Percentiles rank a stretch among this genome's conserved stretches.
Evolutionary conservation across 2,797 vertebrate genomes (phyloP).

Genomic region (Tapera naevia): DNA sequence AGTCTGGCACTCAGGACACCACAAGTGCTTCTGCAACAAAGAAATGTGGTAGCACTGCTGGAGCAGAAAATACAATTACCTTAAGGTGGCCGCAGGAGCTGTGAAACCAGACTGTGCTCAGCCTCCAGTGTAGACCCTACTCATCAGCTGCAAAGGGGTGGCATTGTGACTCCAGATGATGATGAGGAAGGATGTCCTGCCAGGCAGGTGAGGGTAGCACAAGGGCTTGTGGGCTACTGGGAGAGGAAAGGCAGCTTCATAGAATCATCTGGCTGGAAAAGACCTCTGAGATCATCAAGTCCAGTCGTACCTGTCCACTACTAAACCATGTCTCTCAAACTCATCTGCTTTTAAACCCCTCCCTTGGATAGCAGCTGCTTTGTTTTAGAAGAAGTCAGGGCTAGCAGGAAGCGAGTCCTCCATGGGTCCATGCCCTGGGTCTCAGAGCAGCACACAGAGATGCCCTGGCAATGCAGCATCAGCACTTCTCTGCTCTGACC

Average conservation of each 20-base stretch:
- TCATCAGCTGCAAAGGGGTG: background rate
- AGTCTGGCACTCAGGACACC: background rate
- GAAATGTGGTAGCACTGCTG: background rate
- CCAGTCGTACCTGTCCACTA: too few species aligned
- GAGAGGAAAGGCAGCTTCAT: background rate
- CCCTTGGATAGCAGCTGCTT: background rate
- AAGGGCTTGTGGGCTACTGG: background rate
- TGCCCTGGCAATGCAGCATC: background rate
- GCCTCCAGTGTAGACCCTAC: background rate
- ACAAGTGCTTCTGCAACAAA: background rate
- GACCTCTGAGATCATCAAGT: too few species aligned
- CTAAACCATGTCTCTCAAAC: too few species aligned
- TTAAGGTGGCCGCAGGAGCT: background rate
- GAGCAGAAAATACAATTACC: background rate
- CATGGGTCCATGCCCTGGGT: too few species aligned
- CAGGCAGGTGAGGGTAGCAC: background rate
- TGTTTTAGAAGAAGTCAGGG: background rate
- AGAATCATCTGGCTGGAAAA: too few species aligned
- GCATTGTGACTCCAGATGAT: rapidly evolving
- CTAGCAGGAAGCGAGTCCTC: background rate
- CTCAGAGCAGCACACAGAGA: background rate
- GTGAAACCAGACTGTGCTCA: background rate
- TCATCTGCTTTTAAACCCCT: too few species aligned
- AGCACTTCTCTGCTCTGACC: background rate
- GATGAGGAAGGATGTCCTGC: background rate